Percentiles rank a stretch among this genome's conserved stretches.
Evolutionary conservation across 92 coral and sea anemone genomes (phyloP).

Genomic region (Phymanthus crucifer): DNA sequence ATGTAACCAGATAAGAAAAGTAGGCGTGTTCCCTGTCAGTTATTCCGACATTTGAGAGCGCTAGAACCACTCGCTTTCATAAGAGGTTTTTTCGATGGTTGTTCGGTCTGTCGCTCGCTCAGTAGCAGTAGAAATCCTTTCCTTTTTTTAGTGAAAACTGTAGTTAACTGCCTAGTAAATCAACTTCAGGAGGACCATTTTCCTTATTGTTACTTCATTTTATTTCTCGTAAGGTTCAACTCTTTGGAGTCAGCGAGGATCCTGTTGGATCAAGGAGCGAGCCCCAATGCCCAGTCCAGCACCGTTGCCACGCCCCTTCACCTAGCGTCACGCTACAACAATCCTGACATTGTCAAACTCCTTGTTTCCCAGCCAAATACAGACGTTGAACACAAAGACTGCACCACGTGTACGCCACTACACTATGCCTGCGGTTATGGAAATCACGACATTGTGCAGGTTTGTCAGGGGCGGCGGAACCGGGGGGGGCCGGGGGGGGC

Average conservation of each 20-base stretch:
- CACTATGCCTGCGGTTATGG: conserved; percentile 54
- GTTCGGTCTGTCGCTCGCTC: neutral
- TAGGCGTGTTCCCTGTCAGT: too few species aligned
- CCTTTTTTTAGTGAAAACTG: too few species aligned
- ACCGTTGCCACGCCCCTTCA: conserved; percentile 44
- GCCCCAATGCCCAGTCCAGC: conserved; percentile 24
- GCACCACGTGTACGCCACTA: conserved; percentile 33
- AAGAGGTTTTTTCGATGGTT: too few species aligned
- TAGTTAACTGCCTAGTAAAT: too few species aligned
- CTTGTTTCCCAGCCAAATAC: conserved; percentile 31
- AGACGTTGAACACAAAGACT: conserved; percentile 35
- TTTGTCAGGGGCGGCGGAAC: too few species aligned
- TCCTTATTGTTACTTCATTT: neutral
- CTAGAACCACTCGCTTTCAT: too few species aligned
- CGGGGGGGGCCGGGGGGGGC: too few species aligned
- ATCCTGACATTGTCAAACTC: conserved; percentile 37
- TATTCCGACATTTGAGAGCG: too few species aligned
- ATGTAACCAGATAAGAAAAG: too few species aligned
- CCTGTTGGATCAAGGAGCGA: conserved; percentile 46
- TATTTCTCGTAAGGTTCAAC: conserved; percentile 37
- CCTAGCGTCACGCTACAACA: conserved; percentile 41
- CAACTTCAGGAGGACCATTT: neutral
- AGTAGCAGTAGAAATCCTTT: too few species aligned
- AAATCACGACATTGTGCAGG: conserved; percentile 28
- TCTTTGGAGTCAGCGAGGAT: conserved; percentile 36